Percentiles rank a stretch among this genome's conserved stretches.
Conservation (phyloP, 2,888 invertebrate genomes). For the Cryptops parisi region DNA sequence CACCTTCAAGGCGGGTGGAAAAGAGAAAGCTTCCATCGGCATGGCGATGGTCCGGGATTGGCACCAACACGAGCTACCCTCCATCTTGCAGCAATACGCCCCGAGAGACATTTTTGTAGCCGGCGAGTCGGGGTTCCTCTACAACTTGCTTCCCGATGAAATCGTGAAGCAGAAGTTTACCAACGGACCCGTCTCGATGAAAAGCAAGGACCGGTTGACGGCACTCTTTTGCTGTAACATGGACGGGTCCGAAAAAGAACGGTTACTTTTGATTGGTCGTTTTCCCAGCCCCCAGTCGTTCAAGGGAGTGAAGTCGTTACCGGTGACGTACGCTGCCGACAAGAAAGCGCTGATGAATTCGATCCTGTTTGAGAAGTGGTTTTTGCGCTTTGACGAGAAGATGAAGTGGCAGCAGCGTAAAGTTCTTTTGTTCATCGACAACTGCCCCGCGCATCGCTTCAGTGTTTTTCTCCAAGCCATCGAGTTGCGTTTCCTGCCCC, state of each 20-base stretch:
- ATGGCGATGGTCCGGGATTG: constrained; percentile 2
- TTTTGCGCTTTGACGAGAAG: constrained; percentile 5
- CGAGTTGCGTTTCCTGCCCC: neutral
- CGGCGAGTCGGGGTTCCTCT: constrained; percentile 5
- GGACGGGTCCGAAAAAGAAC: constrained; percentile 9
- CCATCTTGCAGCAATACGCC: constrained; percentile 6
- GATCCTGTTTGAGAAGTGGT: constrained; percentile 3
- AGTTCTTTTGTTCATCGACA: constrained; percentile 6
- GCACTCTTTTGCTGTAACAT: constrained; percentile 9
- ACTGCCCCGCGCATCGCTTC: constrained; percentile 6
- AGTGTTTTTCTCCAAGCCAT: constrained; percentile 1
- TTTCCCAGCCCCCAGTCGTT: constrained; percentile 1
- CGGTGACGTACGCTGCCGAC: constrained; percentile 1
- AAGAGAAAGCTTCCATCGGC: constrained; percentile 1
- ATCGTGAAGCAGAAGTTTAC: neutral
- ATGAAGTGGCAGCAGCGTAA: constrained; percentile 5
- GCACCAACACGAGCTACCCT: constrained; percentile 7
- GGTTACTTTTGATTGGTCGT: constrained; percentile 2
- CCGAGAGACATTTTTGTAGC: constrained; percentile 5
- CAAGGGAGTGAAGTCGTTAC: neutral
- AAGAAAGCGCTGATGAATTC: constrained; percentile 1
- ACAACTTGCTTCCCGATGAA: neutral
- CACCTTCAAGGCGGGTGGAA: neutral
- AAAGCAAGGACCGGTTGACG: constrained; percentile 1
- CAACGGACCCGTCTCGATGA: neutral